Evolutionary conservation across 2,797 vertebrate genomes (phyloP).

Genomic region (Rallus crepitans): DNA sequence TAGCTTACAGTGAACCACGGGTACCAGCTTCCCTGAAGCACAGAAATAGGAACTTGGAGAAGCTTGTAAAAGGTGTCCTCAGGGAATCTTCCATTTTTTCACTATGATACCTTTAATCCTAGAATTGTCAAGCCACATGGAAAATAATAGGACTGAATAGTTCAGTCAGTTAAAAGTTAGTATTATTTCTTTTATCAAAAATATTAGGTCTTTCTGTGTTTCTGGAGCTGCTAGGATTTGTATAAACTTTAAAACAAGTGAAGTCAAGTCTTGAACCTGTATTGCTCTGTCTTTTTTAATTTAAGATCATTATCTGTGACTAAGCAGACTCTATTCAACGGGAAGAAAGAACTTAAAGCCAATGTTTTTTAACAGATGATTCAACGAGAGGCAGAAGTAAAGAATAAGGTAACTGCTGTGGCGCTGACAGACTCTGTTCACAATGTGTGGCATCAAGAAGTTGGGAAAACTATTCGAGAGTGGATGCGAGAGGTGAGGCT

Average conservation of each 20-base stretch:
- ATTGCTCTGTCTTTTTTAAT: constrained; percentile 59
- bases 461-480: constrained; percentile 91
- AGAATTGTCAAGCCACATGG: constrained; percentile 75
- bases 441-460: constrained; percentile 97
- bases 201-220: constrained; percentile 59
- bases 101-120: constrained; percentile 76
- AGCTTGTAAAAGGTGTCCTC: constrained; percentile 74
- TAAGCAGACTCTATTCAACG: constrained; percentile 59
- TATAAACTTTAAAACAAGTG: constrained; percentile 66
- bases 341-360: constrained; percentile 52
- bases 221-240: constrained; percentile 39
- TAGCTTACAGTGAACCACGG: constrained; percentile 63
- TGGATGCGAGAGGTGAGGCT: constrained; percentile 95
- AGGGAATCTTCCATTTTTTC: constrained; percentile 73
- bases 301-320: constrained; percentile 65
- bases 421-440: constrained; percentile 97
- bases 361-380: constrained; percentile 89
- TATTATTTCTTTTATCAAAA: constrained; percentile 64
- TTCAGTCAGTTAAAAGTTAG: constrained; percentile 75
- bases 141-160: constrained; percentile 75
- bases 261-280: constrained; percentile 46
- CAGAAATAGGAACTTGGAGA: constrained; percentile 67
- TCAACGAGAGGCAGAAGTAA: constrained; percentile 93
- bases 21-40: constrained; percentile 71
- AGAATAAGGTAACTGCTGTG: constrained; percentile 91